phyloP scores from a whole-genome alignment of 2,113 vertebrate genomes.

The Ceratotherium simum region DNA sequence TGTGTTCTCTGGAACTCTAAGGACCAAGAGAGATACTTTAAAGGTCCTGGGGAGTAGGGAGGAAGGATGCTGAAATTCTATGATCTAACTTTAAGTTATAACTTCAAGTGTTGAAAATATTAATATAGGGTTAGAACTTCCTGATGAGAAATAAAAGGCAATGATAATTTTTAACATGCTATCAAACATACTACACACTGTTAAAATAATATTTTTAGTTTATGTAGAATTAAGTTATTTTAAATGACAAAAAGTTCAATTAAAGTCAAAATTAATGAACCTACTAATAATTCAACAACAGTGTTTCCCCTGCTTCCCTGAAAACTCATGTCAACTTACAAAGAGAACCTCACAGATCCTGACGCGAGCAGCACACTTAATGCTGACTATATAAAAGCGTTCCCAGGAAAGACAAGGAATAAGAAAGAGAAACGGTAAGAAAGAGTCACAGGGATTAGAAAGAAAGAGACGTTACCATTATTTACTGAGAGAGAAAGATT shows the following conservation, averaged over 20 bases:
- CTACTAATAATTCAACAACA: background rate
- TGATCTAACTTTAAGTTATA: background rate
- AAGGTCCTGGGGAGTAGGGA: accelerated
- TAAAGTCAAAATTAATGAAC: background rate
- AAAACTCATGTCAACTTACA: background rate
- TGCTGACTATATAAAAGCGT: background rate
- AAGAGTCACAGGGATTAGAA: background rate
- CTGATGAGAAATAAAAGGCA: background rate
- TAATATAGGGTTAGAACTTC: background rate
- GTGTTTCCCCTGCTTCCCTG: background rate
- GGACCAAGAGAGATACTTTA: background rate
- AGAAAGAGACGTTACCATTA: background rate
- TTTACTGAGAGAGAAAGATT: background rate
- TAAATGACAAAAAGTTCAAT: background rate
- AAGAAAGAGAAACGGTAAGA: background rate
- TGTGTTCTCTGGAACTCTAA: background rate
- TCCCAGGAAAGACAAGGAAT: background rate
- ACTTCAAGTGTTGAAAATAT: background rate
- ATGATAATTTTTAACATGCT: background rate
- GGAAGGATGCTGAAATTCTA: background rate
- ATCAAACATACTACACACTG: background rate
- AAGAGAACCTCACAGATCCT: background rate
- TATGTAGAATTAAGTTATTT: background rate
- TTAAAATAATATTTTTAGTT: background rate
- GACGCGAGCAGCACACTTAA: background rate